phyloP scores from a whole-genome alignment of 2,113 vertebrate genomes.

The Cheilinus undulatus region DNA sequence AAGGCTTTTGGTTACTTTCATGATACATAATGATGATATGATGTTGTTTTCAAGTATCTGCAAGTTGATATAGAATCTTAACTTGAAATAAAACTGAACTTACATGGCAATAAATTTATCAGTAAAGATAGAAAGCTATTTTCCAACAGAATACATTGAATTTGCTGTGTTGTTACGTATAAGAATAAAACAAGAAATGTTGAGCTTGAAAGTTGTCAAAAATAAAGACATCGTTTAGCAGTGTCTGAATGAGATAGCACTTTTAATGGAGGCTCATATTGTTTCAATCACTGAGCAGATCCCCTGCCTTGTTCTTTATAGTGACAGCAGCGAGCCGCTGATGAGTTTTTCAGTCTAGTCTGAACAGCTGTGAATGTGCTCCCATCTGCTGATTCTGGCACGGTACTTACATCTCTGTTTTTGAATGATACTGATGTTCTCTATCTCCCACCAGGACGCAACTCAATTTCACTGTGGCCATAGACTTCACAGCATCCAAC shows the following conservation, averaged over 20 bases:
- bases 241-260: background rate
- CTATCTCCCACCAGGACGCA: conserved; percentile 86
- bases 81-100: no score
- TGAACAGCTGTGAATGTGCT: conserved; percentile 20
- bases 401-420: conserved; percentile 1
- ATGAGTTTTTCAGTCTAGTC: conserved; percentile 16
- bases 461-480: conserved; percentile 95
- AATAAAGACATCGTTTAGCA: background rate
- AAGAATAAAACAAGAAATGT: background rate
- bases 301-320: conserved; percentile 10
- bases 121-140: no score
- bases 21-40: no score
- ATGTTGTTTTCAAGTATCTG: no score
- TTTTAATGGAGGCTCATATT: background rate
- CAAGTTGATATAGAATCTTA: no score
- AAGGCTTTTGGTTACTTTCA: no score
- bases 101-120: no score
- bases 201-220: background rate
- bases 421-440: conserved; percentile 21
- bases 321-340: background rate
- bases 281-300: background rate
- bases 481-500: conserved; percentile 95
- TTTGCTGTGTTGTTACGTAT: background rate
- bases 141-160: no score
- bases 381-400: conserved; percentile 6